Evolutionary conservation across 2,888 invertebrate genomes (phyloP).

Genomic region (Dynastes maya): DNA sequence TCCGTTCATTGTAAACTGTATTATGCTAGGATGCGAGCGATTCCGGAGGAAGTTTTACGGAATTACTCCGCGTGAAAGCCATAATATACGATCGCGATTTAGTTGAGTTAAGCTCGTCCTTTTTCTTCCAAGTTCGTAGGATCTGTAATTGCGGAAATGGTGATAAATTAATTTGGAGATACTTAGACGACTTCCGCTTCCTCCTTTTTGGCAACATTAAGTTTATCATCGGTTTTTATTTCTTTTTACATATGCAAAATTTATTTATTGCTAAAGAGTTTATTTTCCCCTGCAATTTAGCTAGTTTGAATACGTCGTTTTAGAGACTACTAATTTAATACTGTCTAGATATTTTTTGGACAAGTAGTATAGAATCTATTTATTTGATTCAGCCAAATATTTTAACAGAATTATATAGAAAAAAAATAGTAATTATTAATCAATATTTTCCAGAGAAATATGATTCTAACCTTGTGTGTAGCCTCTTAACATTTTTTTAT

Average conservation of each 20-base stretch:
- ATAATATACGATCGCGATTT: conserved; percentile 13
- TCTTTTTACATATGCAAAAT: background rate
- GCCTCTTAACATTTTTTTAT: too few relatives aligned
- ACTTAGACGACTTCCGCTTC: background rate
- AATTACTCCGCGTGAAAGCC: conserved; percentile 22
- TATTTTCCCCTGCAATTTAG: too few relatives aligned
- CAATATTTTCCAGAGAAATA: too few relatives aligned
- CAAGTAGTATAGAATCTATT: too few relatives aligned
- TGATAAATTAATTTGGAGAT: conserved; percentile 30
- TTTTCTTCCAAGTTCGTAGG: conserved; percentile 3
- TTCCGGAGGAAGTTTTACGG: conserved; percentile 22
- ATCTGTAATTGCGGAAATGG: conserved; percentile 31
- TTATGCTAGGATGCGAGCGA: background rate
- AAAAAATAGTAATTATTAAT: too few relatives aligned
- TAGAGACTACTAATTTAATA: too few relatives aligned
- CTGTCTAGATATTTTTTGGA: too few relatives aligned
- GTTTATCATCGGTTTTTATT: background rate
- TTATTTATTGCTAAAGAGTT: background rate
- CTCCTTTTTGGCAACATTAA: background rate
- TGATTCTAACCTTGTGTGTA: too few relatives aligned
- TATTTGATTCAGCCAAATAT: too few relatives aligned
- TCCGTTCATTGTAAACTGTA: background rate
- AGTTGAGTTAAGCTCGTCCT: background rate
- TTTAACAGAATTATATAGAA: too few relatives aligned
- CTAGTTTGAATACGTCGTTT: too few relatives aligned